A percentile compares a stretch with the other conserved stretches of the same genome.
These are phyloP conservation scores for Phoenicopterus ruber DNA, from an alignment of 2,113 vertebrate species.

Conservation along the genomic window DNA sequence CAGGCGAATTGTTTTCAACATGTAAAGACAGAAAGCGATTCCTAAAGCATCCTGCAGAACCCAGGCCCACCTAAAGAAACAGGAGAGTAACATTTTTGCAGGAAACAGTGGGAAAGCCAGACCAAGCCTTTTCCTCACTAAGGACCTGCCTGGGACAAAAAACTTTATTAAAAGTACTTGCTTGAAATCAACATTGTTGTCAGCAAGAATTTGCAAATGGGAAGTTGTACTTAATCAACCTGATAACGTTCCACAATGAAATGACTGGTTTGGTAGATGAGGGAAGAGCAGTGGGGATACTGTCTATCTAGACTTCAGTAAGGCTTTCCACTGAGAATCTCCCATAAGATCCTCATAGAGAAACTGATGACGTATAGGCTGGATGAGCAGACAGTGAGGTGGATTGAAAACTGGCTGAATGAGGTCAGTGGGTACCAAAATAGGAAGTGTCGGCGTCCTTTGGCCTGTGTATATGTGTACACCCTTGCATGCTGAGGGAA, in stretches of 20 bases:
- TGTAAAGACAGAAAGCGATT: conserved; percentile 93
- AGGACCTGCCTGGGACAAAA: not conserved
- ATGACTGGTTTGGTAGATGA: not conserved
- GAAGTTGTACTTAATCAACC: not conserved
- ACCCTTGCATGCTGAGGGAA: not conserved
- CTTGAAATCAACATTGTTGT: not conserved
- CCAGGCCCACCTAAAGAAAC: conserved; percentile 90
- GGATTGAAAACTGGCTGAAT: not conserved
- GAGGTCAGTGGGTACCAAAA: not conserved
- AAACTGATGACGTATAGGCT: not conserved
- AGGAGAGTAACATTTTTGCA: not conserved
- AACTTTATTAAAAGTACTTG: not conserved
- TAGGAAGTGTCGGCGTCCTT: not conserved
- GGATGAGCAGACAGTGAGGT: not conserved
- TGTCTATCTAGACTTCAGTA: not conserved
- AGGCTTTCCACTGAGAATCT: not conserved
- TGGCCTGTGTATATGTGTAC: not conserved
- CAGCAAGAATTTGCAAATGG: not conserved
- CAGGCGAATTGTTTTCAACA: conserved; percentile 91
- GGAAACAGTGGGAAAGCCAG: not conserved
- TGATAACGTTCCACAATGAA: not conserved
- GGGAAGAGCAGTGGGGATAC: not conserved
- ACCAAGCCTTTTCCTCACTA: not conserved
- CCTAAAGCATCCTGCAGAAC: conserved; percentile 91
- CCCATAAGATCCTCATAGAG: not conserved